A percentile compares a stretch with the other conserved stretches of the same genome.
phyloP scores from a whole-genome alignment of 2,888 invertebrate species.

The Tiphia femorata region DNA sequence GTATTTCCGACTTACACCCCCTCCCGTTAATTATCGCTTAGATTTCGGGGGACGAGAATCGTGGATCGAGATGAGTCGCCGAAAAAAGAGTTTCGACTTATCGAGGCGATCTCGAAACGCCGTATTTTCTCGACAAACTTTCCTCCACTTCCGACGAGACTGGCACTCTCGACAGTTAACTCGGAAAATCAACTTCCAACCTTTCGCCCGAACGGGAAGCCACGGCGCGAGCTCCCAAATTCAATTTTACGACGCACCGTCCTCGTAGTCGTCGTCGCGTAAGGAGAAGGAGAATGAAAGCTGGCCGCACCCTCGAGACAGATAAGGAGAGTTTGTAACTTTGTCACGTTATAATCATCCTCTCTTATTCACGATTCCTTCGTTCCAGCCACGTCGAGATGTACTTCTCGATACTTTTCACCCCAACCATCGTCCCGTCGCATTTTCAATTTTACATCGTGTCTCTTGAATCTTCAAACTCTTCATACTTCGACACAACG shows the following conservation, averaged over 20 bases:
- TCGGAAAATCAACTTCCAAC: slow-evolving; percentile 44
- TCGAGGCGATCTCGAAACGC: slow-evolving; percentile 6
- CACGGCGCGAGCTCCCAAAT: slow-evolving; percentile 22
- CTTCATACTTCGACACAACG: too few relatives aligned
- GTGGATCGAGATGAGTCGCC: too few relatives aligned
- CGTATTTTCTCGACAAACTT: slow-evolving; percentile 13
- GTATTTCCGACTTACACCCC: too few relatives aligned
- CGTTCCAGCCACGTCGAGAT: too few relatives aligned
- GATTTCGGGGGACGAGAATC: too few relatives aligned
- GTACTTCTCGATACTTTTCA: too few relatives aligned
- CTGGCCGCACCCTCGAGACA: background rate
- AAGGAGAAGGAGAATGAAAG: slow-evolving; percentile 2
- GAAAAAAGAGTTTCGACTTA: too few relatives aligned
- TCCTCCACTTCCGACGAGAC: slow-evolving; percentile 24
- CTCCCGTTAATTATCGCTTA: too few relatives aligned
- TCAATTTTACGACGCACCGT: slow-evolving; percentile 30
- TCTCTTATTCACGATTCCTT: background rate
- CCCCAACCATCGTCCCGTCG: too few relatives aligned
- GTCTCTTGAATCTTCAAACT: too few relatives aligned
- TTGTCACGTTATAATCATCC: slow-evolving; percentile 26
- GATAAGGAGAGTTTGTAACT: slow-evolving; percentile 23
- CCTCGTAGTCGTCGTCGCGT: too few relatives aligned
- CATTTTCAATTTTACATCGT: too few relatives aligned
- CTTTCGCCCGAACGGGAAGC: slow-evolving; percentile 18
- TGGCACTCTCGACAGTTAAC: slow-evolving; percentile 40